Evolutionary conservation across 2,888 invertebrate genomes (phyloP).

Genomic region (Acrobasis suavella): DNA sequence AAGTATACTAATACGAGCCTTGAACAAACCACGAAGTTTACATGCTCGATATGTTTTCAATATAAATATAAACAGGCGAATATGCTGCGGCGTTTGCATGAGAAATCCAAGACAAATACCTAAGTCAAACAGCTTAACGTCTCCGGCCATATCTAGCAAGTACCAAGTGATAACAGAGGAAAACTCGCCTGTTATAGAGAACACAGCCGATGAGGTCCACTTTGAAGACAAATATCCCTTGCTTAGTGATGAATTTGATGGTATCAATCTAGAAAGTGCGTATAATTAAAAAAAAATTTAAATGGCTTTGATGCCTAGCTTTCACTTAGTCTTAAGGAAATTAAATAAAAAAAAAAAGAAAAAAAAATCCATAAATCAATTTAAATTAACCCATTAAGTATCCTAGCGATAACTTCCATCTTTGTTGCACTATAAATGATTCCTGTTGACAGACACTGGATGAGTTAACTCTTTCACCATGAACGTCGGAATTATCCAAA

Average conservation of each 20-base stretch:
- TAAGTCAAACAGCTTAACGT: slow-evolving; percentile 58
- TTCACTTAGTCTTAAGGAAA: no score
- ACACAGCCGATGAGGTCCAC: slow-evolving; percentile 86
- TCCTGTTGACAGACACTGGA: no score
- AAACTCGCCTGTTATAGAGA: slow-evolving; percentile 86
- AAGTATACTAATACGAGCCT: slow-evolving; percentile 36
- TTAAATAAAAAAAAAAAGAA: no score
- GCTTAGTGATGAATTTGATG: slow-evolving; percentile 84
- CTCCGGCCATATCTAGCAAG: slow-evolving; percentile 80
- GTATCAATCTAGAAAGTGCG: slow-evolving; percentile 83
- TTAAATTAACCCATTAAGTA: no score
- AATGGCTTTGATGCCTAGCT: background rate
- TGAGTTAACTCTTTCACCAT: no score
- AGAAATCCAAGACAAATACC: slow-evolving; percentile 62
- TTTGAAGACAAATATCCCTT: slow-evolving; percentile 54
- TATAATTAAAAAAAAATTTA: background rate
- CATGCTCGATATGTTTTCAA: slow-evolving; percentile 37
- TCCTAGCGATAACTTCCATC: no score
- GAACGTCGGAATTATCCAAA: no score
- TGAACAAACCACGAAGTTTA: slow-evolving; percentile 19
- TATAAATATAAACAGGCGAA: slow-evolving; percentile 49
- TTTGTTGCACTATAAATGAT: no score
- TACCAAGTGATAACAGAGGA: slow-evolving; percentile 88
- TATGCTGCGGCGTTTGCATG: slow-evolving; percentile 63
- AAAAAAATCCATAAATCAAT: no score